Percentiles rank a stretch among this genome's conserved stretches.
phyloP scores from a whole-genome alignment of 1,140 invertebrate genomes.

The Cephus cinctus region DNA sequence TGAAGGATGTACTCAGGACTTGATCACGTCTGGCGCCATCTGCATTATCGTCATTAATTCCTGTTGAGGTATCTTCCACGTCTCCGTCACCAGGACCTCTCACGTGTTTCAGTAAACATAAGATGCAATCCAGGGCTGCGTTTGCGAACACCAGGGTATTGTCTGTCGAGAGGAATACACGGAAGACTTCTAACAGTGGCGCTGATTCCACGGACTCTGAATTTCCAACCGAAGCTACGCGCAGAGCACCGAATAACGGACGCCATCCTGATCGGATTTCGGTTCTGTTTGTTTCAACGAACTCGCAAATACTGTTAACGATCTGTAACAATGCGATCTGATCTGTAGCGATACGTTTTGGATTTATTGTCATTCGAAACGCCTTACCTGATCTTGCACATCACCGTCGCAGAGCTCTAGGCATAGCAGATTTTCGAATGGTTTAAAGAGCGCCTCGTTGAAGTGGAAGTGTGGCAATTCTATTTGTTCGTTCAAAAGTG shows the following conservation, averaged over 20 bases:
- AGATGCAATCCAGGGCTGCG: constrained; percentile 88
- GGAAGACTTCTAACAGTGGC: constrained; percentile 87
- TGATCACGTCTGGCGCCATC: too few species aligned
- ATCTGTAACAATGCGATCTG: too few species aligned
- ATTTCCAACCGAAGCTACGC: constrained; percentile 73
- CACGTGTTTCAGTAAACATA: constrained; percentile 79
- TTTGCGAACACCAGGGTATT: constrained; percentile 92
- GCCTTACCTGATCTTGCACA: constrained; percentile 77
- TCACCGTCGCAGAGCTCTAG: constrained; percentile 89
- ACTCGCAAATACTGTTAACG: constrained; percentile 91
- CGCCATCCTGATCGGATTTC: constrained; percentile 94
- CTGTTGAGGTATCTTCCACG: constrained; percentile 46
- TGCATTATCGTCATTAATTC: too few species aligned
- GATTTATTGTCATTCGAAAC: constrained; percentile 6
- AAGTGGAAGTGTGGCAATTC: constrained; percentile 93
- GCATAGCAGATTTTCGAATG: constrained; percentile 91
- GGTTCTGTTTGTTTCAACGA: constrained; percentile 88
- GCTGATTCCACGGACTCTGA: constrained; percentile 60
- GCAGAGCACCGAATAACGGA: constrained; percentile 85
- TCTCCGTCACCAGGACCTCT: constrained; percentile 58
- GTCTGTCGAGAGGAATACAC: constrained; percentile 88
- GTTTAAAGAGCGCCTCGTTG: constrained; percentile 92
- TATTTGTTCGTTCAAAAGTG: constrained; percentile 82
- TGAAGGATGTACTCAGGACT: too few species aligned
- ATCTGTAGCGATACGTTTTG: constrained; percentile 1